Evolutionary conservation across 2,797 vertebrate species (phyloP), one percentile per base, ranked within the genome.

Genomic region (Hemibagrus guttatus): DNA sequence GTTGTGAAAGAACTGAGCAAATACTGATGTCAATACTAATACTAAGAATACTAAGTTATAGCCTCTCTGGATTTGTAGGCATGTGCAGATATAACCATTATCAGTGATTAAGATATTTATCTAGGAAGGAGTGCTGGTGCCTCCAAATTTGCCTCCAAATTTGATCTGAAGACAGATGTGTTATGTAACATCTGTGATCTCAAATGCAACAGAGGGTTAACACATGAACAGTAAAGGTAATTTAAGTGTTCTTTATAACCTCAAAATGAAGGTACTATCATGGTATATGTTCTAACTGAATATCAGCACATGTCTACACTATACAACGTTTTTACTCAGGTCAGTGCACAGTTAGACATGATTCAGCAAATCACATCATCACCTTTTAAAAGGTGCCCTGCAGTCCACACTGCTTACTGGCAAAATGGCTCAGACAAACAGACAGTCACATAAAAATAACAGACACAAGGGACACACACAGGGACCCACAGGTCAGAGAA

Each of bases 271-370:
- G 28, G 12, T 28, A 64, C 46, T 46, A 63, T n/a, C 39, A 81
- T 81, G 14, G 8, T 28, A 46, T 42, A 61, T 59, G 19, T 61
- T 63, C 6, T 28, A 49, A 28, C 6, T 28, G 16, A 81, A 64
- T 63, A 81, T 49, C 59, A 63, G 42, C 79, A 64, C 59, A 81
- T 64, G 39, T 58, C 39, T 63, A 46, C 23, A n/a, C 13, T 63
- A 49, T 8, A 8, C 46, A 5, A 49, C 46, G n/a, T 9, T 74
- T 61, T 84, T 87, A 91, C 92, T 94, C 94, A 95, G 92, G 88
- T 92, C 94, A 92, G 91, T 92, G 94, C 93, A 95, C 93, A 95
- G 91, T 94, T 80, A 92, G 91, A 94, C 93, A 94, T 91, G 90
- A 86, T 91, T 90, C 76, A 93, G 90, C 89, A 92, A 82, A 92